A percentile compares a stretch with the other conserved stretches of the same genome.
These are phyloP conservation scores for Protodeltote pygarga DNA, from an alignment of 2,888 invertebrate species.

Conservation along the genomic window DNA sequence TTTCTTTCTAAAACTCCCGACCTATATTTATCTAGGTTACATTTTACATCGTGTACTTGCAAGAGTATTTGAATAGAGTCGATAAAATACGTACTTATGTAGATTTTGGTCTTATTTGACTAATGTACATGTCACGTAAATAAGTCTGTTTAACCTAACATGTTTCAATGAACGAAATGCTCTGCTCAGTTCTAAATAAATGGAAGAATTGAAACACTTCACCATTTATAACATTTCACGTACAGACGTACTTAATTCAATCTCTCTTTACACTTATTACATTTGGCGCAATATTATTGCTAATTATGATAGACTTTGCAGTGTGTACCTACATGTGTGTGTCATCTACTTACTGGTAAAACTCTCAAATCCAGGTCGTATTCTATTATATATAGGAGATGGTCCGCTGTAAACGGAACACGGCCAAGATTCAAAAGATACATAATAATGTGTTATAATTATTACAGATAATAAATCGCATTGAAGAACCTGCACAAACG, in stretches of 20 bases:
- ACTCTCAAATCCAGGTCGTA: conserved; percentile 9
- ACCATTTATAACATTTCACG: conserved; percentile 28
- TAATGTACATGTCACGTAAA: conserved; percentile 22
- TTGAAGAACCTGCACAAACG: conserved; percentile 29
- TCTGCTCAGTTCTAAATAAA: conserved; percentile 43
- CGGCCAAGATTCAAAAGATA: conserved; percentile 10
- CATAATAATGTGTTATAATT: conserved; percentile 15
- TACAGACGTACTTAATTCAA: conserved; percentile 29
- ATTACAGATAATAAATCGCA: conserved; percentile 20
- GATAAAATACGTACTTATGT: too few relatives aligned
- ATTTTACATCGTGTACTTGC: too few relatives aligned
- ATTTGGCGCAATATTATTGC: conserved; percentile 70
- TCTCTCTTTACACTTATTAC: conserved; percentile 42
- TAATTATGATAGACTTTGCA: conserved; percentile 39
- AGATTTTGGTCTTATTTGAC: neutral
- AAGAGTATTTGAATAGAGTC: too few relatives aligned
- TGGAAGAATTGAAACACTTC: conserved; percentile 27
- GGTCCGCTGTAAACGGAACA: conserved; percentile 16
- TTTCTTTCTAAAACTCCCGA: too few relatives aligned
- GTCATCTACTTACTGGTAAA: conserved; percentile 7
- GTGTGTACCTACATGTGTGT: too few relatives aligned
- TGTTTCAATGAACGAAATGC: conserved; percentile 42
- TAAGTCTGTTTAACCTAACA: conserved; percentile 29
- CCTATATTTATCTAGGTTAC: too few relatives aligned
- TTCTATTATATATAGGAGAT: conserved; percentile 14